Percentiles rank a stretch among this genome's conserved stretches.
Conservation (phyloP, 2,797 vertebrate genomes). For the Neosilurus hyrtlii region DNA sequence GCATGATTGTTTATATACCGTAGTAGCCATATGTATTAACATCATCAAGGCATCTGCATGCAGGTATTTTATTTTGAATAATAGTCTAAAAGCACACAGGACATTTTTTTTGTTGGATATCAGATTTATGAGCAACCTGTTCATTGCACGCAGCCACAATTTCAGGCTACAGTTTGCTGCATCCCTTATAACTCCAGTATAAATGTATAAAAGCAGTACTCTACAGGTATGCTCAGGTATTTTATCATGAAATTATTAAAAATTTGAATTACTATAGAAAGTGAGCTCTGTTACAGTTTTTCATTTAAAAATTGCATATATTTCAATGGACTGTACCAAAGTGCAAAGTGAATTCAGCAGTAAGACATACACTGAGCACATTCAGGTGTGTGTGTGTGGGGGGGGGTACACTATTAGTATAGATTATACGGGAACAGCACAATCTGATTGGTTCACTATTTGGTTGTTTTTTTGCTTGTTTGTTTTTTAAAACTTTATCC, state of each 20-base stretch:
- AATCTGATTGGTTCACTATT: no score
- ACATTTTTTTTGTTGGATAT: background rate
- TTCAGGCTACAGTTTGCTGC: background rate
- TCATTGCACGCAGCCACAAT: background rate
- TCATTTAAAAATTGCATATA: slow-evolving; percentile 24
- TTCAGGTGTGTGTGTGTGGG: no score
- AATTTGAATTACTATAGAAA: background rate
- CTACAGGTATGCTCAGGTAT: no score
- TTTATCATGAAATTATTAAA: background rate
- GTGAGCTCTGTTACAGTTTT: slow-evolving; percentile 54
- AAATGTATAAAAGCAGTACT: background rate
- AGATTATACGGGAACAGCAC: no score
- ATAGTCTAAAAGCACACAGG: background rate
- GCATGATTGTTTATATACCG: background rate
- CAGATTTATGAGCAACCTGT: background rate
- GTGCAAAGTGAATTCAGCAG: slow-evolving; percentile 48
- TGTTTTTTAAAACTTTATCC: background rate
- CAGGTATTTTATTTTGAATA: background rate
- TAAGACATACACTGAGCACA: background rate
- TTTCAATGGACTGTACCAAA: slow-evolving; percentile 59
- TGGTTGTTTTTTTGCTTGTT: no score
- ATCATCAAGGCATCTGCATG: slow-evolving; percentile 16
- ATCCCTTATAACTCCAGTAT: background rate
- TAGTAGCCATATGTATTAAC: background rate
- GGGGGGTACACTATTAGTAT: no score